Base-by-base conservation (phyloP, 2,888 invertebrate genomes). In the Drosophila kanekoi region DNA sequence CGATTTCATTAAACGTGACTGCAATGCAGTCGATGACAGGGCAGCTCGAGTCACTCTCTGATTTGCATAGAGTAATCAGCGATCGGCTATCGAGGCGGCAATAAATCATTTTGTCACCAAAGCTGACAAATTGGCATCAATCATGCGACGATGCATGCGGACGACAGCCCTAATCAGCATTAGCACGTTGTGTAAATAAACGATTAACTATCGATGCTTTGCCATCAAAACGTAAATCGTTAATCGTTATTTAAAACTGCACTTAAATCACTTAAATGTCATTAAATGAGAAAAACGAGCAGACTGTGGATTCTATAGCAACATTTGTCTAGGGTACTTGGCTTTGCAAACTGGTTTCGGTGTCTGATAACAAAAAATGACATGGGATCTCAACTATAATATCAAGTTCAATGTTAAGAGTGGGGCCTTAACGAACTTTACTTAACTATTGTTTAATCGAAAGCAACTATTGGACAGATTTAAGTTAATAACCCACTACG, bases 71-170 rank as follows among this genome's bases (percentile, higher is more conserved):
- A 58, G 44, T 47, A 62, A 77, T 86, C 72, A 61, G 69, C 63
- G 81, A 82, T 81, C 76, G 80, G 63, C 48, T 67, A 79, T 79
- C 87, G 72, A 52, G 48, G 60, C 64, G 53, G 64, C 60, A 58
- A 83, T 87, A 82, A 85, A 84, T 84, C 86, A 85, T 86, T 87
- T 82, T 87, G 82, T 82, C 82, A 71, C 82, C 84, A 56, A 48
- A 66, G 44, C 78, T 70, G 85, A 82, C 85, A 76, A 80, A 85
- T 83, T 84, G 73, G 53, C 82, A 87, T 87, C 87, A 85, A 84
- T 84, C 83, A 87, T 76, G 76, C 76, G 59, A 69, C 63, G 59
- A 58, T 54, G 48, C 77, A 61, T 73, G 76, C 79, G 68, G 79
- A 78, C 72, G 79, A 78, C 72, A 70, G 16, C 52, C 52, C 61